Conservation (phyloP, 1,140 invertebrate species). For the Drosophila malerkotliana region DNA sequence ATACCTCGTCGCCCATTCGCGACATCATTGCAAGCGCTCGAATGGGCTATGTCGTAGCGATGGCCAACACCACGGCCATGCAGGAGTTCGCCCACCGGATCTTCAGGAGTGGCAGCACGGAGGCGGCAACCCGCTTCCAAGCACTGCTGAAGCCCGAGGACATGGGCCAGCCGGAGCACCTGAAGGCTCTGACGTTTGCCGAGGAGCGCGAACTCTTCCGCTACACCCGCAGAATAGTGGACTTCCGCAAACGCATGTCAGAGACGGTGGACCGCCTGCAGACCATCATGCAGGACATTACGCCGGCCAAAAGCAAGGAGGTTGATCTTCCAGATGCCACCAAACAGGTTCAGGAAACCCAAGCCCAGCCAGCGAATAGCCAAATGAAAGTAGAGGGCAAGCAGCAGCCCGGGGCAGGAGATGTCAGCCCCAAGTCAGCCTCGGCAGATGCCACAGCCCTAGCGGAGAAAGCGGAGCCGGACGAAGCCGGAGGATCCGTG, state of each 20-base stretch:
- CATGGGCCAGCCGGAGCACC: constrained; percentile 16
- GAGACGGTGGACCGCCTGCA: constrained; percentile 76
- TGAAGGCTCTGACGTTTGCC: constrained; percentile 21
- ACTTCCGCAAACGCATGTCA: constrained; percentile 74
- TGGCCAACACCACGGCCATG: constrained; percentile 74
- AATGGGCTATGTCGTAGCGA: constrained; percentile 36
- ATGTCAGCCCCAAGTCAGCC: background rate
- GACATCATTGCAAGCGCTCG: constrained; percentile 31
- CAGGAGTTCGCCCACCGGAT: constrained; percentile 70
- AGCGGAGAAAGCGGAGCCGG: constrained; percentile 1
- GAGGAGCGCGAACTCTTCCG: constrained; percentile 61
- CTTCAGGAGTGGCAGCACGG: constrained; percentile 60
- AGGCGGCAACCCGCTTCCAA: constrained; percentile 27
- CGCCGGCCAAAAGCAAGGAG: constrained; percentile 7
- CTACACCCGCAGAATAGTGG: constrained; percentile 63
- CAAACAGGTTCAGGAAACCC: constrained; percentile 1
- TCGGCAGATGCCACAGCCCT: background rate
- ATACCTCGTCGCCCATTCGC: constrained; percentile 7
- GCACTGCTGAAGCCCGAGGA: constrained; percentile 51
- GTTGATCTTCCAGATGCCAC: background rate
- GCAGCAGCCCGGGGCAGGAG: background rate
- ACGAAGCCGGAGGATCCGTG: constrained; percentile 47
- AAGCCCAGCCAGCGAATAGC: background rate
- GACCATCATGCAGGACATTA: constrained; percentile 64
- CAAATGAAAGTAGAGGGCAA: background rate